phyloP scores from a whole-genome alignment of 2,113 vertebrate genomes.

The Antigone vipio region DNA sequence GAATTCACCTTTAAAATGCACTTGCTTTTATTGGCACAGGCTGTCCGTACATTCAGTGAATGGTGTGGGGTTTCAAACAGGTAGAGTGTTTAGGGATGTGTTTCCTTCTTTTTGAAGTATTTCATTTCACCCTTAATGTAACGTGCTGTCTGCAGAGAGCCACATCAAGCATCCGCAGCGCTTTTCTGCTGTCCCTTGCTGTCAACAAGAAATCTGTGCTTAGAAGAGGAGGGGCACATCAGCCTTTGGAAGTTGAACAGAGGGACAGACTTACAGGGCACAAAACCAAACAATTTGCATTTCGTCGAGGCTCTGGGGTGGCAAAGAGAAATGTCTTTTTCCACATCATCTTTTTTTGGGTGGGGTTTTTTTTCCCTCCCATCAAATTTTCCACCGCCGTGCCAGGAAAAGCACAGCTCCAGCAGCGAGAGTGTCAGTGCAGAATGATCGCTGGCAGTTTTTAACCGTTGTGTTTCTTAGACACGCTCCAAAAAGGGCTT shows the following conservation, averaged over 20 bases:
- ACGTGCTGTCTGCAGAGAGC: not conserved
- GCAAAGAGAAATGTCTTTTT: not conserved
- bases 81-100: slow-evolving; percentile 11
- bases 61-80: slow-evolving; percentile 5
- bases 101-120: slow-evolving; percentile 25
- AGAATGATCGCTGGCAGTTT: slow-evolving; percentile 1
- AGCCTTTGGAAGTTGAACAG: slow-evolving; percentile 21
- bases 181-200: slow-evolving; percentile 5
- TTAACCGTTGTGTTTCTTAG: slow-evolving; percentile 27
- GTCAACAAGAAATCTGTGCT: slow-evolving; percentile 32
- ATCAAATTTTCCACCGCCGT: not conserved
- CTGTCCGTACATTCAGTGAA: not conserved
- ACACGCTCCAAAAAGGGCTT: not conserved
- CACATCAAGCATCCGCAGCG: not conserved
- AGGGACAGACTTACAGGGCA: not conserved
- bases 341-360: not conserved
- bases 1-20: not conserved
- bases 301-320: not conserved
- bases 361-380: not conserved
- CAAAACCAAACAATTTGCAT: not conserved
- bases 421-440: not conserved
- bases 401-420: not conserved
- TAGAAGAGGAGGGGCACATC: not conserved
- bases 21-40: not conserved
- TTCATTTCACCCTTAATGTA: not conserved